A percentile compares a stretch with the other conserved stretches of the same genome.
Conservation (phyloP, 2,797 vertebrate species). For the Semotilus atromaculatus region DNA sequence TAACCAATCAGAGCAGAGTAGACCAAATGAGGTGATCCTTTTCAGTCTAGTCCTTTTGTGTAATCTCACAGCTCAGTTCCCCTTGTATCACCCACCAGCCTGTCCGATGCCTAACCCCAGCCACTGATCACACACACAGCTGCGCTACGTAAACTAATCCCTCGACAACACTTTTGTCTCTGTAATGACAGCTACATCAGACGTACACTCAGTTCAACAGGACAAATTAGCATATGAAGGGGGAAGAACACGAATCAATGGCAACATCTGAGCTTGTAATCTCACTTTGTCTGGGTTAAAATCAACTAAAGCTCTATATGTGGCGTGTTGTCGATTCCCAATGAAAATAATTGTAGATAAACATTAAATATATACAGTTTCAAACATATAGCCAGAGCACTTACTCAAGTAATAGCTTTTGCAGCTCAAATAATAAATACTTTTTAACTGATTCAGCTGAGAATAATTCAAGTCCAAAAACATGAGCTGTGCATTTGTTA, state of each 20-base stretch:
- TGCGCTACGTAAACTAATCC: neutral
- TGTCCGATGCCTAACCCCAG: slow-evolving; percentile 9
- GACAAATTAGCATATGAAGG: slow-evolving; percentile 24
- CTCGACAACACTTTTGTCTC: slow-evolving; percentile 12
- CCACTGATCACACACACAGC: neutral
- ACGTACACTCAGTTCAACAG: slow-evolving; percentile 10
- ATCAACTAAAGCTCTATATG: neutral
- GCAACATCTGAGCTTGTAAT: slow-evolving; percentile 3
- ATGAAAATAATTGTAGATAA: neutral
- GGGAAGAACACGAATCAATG: neutral
- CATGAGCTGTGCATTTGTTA: neutral
- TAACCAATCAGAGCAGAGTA: no score
- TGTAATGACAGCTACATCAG: slow-evolving; percentile 20
- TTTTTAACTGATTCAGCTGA: neutral
- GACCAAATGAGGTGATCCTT: no score
- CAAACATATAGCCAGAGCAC: neutral
- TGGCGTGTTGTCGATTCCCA: neutral
- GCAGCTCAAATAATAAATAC: neutral
- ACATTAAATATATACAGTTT: neutral
- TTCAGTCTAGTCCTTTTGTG: neutral
- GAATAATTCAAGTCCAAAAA: neutral
- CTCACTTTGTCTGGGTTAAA: slow-evolving; percentile 8
- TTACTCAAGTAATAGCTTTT: no score
- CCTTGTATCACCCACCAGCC: neutral
- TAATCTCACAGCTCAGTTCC: slow-evolving; percentile 15